These are phyloP conservation scores for Cyrtodaria siliqua DNA, from an alignment of 2,888 invertebrate genomes.

Conservation along the genomic window DNA sequence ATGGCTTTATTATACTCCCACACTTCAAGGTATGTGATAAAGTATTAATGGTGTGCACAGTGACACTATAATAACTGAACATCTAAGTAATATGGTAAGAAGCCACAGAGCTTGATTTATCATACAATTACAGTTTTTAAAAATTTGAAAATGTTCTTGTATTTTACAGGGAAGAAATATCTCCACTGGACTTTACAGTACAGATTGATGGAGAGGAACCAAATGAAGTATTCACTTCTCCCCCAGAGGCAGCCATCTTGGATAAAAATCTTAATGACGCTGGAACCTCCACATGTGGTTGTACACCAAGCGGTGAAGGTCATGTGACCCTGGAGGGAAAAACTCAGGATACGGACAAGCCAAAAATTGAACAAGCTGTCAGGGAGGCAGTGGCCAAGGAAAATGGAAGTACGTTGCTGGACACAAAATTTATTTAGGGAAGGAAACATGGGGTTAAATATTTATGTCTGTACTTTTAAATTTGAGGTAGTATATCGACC, in stretches of 20 bases:
- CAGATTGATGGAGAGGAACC: conserved; percentile 64
- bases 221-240: conserved; percentile 54
- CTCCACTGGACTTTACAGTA: conserved; percentile 65
- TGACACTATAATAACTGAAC: too few species aligned
- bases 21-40: too few species aligned
- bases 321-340: conserved; percentile 62
- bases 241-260: conserved; percentile 47
- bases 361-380: conserved; percentile 58
- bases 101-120: too few species aligned
- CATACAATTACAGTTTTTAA: too few species aligned
- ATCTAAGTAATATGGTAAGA: too few species aligned
- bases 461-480: too few species aligned
- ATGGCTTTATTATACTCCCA: too few species aligned
- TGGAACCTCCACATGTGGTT: conserved; percentile 61
- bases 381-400: conserved; percentile 61
- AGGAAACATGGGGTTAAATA: too few species aligned
- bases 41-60: too few species aligned
- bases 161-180: conserved; percentile 54
- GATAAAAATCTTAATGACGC: conserved; percentile 51
- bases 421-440: too few species aligned
- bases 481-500: too few species aligned
- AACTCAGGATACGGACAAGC: conserved; percentile 54
- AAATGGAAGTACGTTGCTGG: conserved; percentile 56
- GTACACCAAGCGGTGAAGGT: conserved; percentile 65
- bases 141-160: too few species aligned